These are phyloP conservation scores for Schizopygopsis pylzovi DNA, from an alignment of 2,797 vertebrate species.

Conservation along the genomic window DNA sequence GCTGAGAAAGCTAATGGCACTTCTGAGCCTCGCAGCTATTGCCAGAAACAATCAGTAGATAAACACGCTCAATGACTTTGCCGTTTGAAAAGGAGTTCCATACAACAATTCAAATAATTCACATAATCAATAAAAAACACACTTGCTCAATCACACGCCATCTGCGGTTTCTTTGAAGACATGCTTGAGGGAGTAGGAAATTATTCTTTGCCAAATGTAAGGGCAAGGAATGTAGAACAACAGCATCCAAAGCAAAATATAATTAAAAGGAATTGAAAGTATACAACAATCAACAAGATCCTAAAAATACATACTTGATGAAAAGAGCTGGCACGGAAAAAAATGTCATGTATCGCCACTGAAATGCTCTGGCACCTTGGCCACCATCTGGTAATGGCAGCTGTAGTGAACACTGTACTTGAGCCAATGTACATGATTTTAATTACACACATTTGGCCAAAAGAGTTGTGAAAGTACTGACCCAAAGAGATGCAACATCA, in stretches of 20 bases:
- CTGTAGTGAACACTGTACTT: slow-evolving; percentile 21
- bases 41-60: slow-evolving; percentile 33
- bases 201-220: slow-evolving; percentile 6
- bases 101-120: slow-evolving; percentile 22
- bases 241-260: slow-evolving; percentile 40
- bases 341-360: slow-evolving; percentile 37
- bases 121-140: slow-evolving; percentile 28
- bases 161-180: slow-evolving; percentile 47
- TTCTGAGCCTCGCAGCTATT: background rate
- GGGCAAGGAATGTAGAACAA: slow-evolving; percentile 21
- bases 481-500: slow-evolving; percentile 2
- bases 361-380: slow-evolving; percentile 33
- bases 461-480: background rate
- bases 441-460: slow-evolving; percentile 50
- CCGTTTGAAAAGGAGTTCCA: background rate
- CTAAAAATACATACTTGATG: slow-evolving; percentile 22
- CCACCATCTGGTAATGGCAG: slow-evolving; percentile 52
- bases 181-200: background rate
- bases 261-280: slow-evolving; percentile 38
- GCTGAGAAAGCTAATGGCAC: background rate
- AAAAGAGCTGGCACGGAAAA: slow-evolving; percentile 26
- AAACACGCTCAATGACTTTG: slow-evolving; percentile 16
- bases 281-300: background rate
- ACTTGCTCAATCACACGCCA: slow-evolving; percentile 8
- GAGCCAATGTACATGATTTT: slow-evolving; percentile 34